A percentile compares a stretch with the other conserved stretches of the same genome.
phyloP scores from a whole-genome alignment of 2,888 invertebrate genomes.

The Heliconius hortense region DNA sequence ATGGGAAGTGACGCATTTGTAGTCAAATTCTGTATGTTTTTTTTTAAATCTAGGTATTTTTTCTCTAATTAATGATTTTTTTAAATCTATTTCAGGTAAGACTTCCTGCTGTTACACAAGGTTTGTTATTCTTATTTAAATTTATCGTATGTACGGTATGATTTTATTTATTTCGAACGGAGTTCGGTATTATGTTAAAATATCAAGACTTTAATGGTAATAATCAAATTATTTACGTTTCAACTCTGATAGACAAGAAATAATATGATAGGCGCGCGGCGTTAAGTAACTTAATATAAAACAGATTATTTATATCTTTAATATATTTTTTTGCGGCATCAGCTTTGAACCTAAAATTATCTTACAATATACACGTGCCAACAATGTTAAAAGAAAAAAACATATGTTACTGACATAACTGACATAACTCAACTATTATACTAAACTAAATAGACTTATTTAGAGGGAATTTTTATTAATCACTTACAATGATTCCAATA shows the following conservation, averaged over 20 bases:
- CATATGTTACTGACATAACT: constrained; percentile 1
- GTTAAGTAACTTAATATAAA: not conserved
- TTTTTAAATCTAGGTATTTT: too few species aligned
- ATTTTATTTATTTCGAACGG: not conserved
- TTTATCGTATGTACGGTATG: not conserved
- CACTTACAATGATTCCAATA: not conserved
- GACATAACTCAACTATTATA: constrained; percentile 1
- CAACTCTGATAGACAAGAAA: not conserved
- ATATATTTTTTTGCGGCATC: too few species aligned
- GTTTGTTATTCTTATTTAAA: not conserved
- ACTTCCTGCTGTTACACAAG: not conserved
- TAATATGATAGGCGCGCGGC: not conserved
- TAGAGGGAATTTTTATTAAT: constrained; percentile 20
- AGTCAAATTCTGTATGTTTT: too few species aligned
- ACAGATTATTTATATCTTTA: too few species aligned
- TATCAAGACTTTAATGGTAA: not conserved
- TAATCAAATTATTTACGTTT: too few species aligned
- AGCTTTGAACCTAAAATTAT: not conserved
- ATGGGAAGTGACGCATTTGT: too few species aligned
- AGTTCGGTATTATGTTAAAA: not conserved
- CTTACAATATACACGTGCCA: not conserved
- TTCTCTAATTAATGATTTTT: not conserved
- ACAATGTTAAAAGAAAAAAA: not conserved
- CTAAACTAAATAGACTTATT: constrained; percentile 20
- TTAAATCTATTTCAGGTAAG: not conserved